These are phyloP conservation scores for Conus ventricosus DNA, from an alignment of 1,140 invertebrate species.

Conservation along the genomic window DNA sequence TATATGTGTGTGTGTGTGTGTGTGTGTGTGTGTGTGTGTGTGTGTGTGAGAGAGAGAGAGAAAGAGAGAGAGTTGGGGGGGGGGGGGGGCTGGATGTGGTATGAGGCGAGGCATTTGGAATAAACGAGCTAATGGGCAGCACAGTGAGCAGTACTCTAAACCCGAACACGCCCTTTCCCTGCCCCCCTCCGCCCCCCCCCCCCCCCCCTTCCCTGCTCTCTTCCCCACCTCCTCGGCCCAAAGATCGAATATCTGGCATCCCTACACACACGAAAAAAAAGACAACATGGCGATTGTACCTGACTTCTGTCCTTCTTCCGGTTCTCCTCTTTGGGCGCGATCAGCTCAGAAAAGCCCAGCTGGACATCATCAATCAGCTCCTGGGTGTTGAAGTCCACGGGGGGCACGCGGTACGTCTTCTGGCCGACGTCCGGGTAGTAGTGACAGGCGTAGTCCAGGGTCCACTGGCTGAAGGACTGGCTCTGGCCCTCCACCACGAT, in stretches of 20 bases:
- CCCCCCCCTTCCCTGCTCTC: neutral
- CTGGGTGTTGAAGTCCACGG: constrained; percentile 14
- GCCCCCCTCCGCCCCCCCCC: too few species aligned
- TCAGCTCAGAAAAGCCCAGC: neutral
- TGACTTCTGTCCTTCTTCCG: constrained; percentile 16
- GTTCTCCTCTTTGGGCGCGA: constrained; percentile 8
- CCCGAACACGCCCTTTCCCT: too few species aligned
- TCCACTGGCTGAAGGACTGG: neutral
- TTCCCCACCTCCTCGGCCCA: neutral
- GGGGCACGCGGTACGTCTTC: neutral
- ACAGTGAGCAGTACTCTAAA: too few species aligned
- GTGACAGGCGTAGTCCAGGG: neutral
- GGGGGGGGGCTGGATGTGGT: too few species aligned
- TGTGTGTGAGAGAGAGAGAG: too few species aligned
- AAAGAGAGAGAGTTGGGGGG: too few species aligned
- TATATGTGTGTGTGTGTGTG: too few species aligned
- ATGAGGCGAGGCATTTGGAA: too few species aligned
- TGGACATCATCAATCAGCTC: neutral
- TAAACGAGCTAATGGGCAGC: too few species aligned
- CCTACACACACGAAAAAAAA: too few species aligned
- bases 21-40: too few species aligned
- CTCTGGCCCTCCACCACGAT: neutral
- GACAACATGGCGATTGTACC: neutral
- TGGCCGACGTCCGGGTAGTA: neutral
- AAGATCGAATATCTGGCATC: too few species aligned